phyloP scores from a whole-genome alignment of 2,888 invertebrate species.

The Romanomermis culicivorax region DNA sequence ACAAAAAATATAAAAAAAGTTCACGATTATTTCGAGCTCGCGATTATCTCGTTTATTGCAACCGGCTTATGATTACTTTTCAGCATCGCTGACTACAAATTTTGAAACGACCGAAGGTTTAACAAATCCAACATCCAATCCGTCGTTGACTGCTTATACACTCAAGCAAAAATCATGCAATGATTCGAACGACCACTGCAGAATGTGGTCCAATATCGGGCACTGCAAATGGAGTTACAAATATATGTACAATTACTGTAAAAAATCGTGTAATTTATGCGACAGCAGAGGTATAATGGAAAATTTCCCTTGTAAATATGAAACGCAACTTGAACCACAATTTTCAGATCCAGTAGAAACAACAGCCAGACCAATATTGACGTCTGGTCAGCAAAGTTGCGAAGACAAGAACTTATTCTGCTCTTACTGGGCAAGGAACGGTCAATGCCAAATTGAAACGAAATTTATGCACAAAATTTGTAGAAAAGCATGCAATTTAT shows the following conservation, averaged over 20 bases:
- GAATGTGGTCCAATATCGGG: constrained; percentile 28
- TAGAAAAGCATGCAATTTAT: constrained; percentile 18
- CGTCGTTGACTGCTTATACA: neutral
- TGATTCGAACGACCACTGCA: constrained; percentile 27
- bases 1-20: too few relatives aligned
- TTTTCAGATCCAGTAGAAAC: too few relatives aligned
- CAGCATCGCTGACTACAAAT: neutral
- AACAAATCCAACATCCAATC: neutral
- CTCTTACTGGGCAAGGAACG: constrained; percentile 28
- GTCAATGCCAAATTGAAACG: constrained; percentile 25
- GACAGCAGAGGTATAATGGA: too few relatives aligned
- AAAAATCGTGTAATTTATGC: constrained; percentile 11
- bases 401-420: constrained; percentile 27
- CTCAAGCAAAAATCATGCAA: constrained; percentile 15
- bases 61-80: neutral
- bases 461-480: constrained; percentile 26
- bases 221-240: constrained; percentile 27
- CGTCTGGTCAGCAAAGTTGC: too few relatives aligned
- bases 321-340: too few relatives aligned
- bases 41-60: too few relatives aligned
- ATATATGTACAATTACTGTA: constrained; percentile 28
- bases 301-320: too few relatives aligned
- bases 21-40: too few relatives aligned
- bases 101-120: neutral
- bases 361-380: too few relatives aligned